Conservation (phyloP, 2,888 invertebrate genomes). For the Amblyjoppa proteus region DNA sequence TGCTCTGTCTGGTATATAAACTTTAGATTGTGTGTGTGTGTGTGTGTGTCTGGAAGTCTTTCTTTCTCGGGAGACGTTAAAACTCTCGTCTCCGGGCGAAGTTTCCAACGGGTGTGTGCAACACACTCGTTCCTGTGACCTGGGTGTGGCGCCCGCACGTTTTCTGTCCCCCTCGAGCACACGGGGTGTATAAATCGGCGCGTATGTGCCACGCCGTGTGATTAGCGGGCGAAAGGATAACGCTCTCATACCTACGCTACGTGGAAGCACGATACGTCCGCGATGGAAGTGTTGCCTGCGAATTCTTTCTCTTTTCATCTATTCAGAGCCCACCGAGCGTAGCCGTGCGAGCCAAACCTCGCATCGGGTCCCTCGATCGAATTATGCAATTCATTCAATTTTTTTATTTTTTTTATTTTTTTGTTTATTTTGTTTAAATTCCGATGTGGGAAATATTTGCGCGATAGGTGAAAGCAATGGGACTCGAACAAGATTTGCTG, state of each 20-base stretch:
- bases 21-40: background rate
- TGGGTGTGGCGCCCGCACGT: conserved; percentile 70
- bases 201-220: conserved; percentile 66
- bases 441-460: conserved; percentile 35
- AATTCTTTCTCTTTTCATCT: conserved; percentile 58
- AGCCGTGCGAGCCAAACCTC: conserved; percentile 49
- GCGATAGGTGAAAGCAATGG: conserved; percentile 1
- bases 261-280: conserved; percentile 59
- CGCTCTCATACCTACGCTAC: conserved; percentile 40
- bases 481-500: conserved; percentile 5
- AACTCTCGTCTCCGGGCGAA: conserved; percentile 63
- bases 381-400: conserved; percentile 45
- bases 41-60: conserved; percentile 4
- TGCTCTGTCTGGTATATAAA: conserved; percentile 18
- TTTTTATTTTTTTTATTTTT: background rate
- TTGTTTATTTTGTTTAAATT: background rate
- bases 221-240: conserved; percentile 68
- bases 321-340: conserved; percentile 38
- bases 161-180: conserved; percentile 52
- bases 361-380: conserved; percentile 24
- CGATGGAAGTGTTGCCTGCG: conserved; percentile 44
- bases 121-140: conserved; percentile 68
- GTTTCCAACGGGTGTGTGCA: conserved; percentile 56
- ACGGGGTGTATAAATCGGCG: conserved; percentile 48
- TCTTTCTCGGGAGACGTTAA: conserved; percentile 42